Conservation (phyloP, 2,797 vertebrate species). For the Falco naumanni region DNA sequence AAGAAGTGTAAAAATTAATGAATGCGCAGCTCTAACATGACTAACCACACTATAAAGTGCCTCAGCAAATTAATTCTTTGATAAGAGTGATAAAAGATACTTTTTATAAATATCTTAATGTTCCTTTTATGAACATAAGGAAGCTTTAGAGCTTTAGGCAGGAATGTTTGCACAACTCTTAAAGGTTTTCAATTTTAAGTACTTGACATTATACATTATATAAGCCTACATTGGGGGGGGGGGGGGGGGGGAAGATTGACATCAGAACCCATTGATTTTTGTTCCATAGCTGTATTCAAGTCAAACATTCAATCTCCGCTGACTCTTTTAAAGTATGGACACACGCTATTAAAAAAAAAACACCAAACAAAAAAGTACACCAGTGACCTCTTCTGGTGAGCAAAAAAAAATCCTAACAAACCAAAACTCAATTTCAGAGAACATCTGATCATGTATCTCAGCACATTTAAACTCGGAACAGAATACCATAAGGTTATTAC, state of each 20-base stretch:
- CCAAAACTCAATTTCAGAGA: neutral
- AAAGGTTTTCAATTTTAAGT: neutral
- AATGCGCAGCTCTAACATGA: neutral
- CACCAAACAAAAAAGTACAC: neutral
- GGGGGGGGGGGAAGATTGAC: neutral
- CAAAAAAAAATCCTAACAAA: neutral
- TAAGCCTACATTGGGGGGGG: neutral
- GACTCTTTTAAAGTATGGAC: neutral
- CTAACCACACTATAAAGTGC: neutral
- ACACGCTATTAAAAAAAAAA: neutral
- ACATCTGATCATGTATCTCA: neutral
- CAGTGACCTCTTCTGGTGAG: slow-evolving; percentile 55
- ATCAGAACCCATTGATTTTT: neutral
- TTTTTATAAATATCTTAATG: neutral
- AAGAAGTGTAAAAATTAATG: neutral
- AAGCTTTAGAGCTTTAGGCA: neutral
- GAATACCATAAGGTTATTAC: neutral
- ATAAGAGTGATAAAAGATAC: neutral
- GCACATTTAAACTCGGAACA: neutral
- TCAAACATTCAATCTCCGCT: neutral
- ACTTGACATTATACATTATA: neutral
- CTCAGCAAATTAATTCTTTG: neutral
- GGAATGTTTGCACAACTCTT: neutral
- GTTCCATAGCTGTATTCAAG: neutral
- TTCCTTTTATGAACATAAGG: neutral